Conservation (phyloP, 2,113 vertebrate genomes). For the Podarcis cretensis region DNA sequence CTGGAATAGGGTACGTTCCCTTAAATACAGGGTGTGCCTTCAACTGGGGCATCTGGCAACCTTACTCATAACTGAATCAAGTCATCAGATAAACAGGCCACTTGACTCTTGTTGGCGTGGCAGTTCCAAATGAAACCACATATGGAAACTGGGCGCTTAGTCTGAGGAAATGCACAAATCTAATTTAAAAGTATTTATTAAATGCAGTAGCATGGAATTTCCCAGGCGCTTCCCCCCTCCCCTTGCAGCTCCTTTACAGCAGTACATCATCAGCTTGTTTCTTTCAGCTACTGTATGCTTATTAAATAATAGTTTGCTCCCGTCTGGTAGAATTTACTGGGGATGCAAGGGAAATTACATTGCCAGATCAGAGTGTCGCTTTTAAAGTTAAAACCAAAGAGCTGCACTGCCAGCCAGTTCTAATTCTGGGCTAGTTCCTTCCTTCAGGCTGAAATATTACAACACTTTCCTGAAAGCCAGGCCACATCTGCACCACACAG, state of each 20-base stretch:
- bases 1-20: background rate
- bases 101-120: background rate
- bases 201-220: conserved; percentile 19
- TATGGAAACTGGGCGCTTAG: conserved; percentile 20
- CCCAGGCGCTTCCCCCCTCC: background rate
- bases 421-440: background rate
- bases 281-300: conserved; percentile 7
- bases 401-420: background rate
- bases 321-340: conserved; percentile 5
- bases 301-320: conserved; percentile 7
- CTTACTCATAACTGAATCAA: conserved; percentile 8
- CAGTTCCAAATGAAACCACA: conserved; percentile 17
- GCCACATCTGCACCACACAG: no score
- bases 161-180: conserved; percentile 21
- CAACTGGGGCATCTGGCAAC: background rate
- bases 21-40: background rate
- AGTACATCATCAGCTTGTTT: background rate
- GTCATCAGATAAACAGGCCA: conserved; percentile 3
- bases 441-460: no score
- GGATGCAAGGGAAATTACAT: background rate
- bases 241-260: background rate
- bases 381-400: background rate
- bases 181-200: conserved; percentile 25
- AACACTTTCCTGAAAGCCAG: no score
- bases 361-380: background rate